phyloP scores from a whole-genome alignment of 1,140 invertebrate genomes.

The Eufriesea mexicana region DNA sequence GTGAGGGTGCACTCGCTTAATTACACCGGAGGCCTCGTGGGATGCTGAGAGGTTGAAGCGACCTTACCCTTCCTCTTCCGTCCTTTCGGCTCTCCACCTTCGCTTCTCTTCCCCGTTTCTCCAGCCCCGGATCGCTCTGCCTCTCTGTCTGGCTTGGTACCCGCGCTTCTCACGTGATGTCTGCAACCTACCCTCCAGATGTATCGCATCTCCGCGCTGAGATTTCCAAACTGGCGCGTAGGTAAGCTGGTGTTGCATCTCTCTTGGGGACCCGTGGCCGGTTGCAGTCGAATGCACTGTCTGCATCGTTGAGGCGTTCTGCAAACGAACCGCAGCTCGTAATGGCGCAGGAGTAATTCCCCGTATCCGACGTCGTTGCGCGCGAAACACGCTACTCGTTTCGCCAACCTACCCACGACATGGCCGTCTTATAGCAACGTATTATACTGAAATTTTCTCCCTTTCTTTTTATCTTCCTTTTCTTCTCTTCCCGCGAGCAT shows the following conservation, averaged over 20 bases:
- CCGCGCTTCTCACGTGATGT: slow-evolving; percentile 62
- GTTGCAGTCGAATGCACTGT: slow-evolving; percentile 72
- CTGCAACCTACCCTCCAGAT: slow-evolving; percentile 65
- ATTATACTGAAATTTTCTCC: background rate
- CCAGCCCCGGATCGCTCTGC: slow-evolving; percentile 13
- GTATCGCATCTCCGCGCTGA: slow-evolving; percentile 72
- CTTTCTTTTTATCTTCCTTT: background rate
- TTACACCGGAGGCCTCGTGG: slow-evolving; percentile 80
- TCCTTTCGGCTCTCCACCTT: slow-evolving; percentile 59
- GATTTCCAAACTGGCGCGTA: slow-evolving; percentile 73
- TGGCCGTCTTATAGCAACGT: background rate
- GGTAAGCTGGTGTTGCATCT: slow-evolving; percentile 67
- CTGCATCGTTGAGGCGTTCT: slow-evolving; percentile 68
- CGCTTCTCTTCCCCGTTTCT: slow-evolving; percentile 43
- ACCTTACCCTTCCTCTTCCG: slow-evolving; percentile 69
- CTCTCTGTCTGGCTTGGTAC: slow-evolving; percentile 9
- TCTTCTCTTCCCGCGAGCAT: background rate
- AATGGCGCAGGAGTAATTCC: slow-evolving; percentile 65
- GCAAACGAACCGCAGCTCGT: slow-evolving; percentile 69
- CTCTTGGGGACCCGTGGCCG: slow-evolving; percentile 63
- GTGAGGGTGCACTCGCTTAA: slow-evolving; percentile 82
- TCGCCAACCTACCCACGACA: background rate
- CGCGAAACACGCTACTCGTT: slow-evolving; percentile 36
- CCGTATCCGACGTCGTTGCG: slow-evolving; percentile 55
- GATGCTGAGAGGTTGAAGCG: slow-evolving; percentile 77